phyloP scores from a whole-genome alignment of 2,888 invertebrate genomes.

The Tillus elongatus region DNA sequence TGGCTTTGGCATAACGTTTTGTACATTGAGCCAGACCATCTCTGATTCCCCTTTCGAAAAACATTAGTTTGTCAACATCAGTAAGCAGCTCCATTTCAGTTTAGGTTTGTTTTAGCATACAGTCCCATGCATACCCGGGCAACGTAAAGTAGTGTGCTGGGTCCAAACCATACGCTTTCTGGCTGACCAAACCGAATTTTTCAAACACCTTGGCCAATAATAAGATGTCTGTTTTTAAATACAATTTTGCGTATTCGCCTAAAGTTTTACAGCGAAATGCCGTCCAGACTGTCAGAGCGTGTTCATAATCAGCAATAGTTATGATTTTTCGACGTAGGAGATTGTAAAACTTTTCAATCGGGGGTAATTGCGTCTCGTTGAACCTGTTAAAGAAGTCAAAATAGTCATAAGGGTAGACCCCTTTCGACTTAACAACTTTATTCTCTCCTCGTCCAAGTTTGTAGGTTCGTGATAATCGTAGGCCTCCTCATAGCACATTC shows the following conservation, averaged over 20 bases:
- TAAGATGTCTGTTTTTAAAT: neutral
- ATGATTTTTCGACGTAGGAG: neutral
- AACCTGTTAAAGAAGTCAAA: neutral
- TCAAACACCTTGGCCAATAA: neutral
- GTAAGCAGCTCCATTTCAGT: neutral
- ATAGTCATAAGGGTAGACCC: constrained; percentile 9
- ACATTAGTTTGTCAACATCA: neutral
- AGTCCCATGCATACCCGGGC: neutral
- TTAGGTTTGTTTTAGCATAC: neutral
- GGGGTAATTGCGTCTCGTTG: neutral
- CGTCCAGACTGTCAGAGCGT: neutral
- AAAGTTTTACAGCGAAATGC: neutral
- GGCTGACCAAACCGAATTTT: neutral
- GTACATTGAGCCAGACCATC: neutral
- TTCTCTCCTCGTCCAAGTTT: neutral
- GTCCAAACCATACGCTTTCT: neutral
- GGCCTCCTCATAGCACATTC: no score
- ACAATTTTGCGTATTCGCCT: neutral
- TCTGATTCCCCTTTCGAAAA: neutral
- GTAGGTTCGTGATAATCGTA: no score
- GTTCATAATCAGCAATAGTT: neutral
- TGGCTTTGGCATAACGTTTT: neutral
- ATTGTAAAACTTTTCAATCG: neutral
- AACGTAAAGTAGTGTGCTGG: constrained; percentile 1
- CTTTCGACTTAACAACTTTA: constrained; percentile 3